Conservation (phyloP, 2,797 vertebrate species). For the Mallotus villosus region DNA sequence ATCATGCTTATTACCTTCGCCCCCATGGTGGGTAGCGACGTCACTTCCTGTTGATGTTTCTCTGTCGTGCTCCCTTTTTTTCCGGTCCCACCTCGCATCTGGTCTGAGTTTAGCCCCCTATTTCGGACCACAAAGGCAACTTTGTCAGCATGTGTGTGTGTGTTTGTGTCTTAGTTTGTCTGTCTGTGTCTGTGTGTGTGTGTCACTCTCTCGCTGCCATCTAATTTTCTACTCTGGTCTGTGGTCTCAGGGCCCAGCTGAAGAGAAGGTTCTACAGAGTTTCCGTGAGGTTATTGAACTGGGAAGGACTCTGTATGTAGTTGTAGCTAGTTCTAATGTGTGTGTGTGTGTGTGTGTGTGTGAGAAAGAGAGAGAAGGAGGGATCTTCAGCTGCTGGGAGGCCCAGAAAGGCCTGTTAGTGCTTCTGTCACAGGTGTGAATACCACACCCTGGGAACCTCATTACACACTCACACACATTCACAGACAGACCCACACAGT, state of each 20-base stretch:
- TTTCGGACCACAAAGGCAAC: constrained; percentile 39
- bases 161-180: constrained; percentile 7
- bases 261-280: neutral
- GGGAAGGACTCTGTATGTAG: neutral
- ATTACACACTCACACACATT: neutral
- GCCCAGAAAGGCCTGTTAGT: constrained; percentile 14
- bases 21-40: constrained; percentile 32
- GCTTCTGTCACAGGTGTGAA: constrained; percentile 39
- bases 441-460: constrained; percentile 28
- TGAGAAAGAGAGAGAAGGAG: neutral
- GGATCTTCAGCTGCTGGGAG: constrained; percentile 30
- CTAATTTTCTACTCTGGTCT: constrained; percentile 20
- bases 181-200: constrained; percentile 16
- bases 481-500: constrained; percentile 1
- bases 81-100: constrained; percentile 26
- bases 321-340: neutral
- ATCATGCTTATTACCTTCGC: constrained; percentile 31
- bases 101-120: constrained; percentile 26
- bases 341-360: constrained; percentile 17
- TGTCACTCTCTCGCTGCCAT: constrained; percentile 1
- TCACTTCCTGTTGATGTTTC: constrained; percentile 37
- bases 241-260: constrained; percentile 12
- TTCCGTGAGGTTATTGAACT: neutral
- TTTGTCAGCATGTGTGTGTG: constrained; percentile 36
- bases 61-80: neutral